Base-by-base conservation (phyloP, 2,888 invertebrate species). In the Mayetiola destructor region DNA sequence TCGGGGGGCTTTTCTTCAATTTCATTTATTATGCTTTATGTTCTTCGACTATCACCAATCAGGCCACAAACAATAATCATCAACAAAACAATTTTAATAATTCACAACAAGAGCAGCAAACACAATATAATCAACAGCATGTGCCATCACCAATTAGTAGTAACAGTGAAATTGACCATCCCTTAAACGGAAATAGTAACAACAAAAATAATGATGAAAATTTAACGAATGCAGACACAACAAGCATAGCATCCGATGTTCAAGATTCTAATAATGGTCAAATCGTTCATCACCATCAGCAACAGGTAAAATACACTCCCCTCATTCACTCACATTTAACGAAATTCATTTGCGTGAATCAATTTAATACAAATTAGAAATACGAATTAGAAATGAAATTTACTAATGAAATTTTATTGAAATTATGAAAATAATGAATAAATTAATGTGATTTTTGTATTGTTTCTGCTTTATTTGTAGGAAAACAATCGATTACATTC, bases 191-290 rank as follows among this genome's bases (percentile, higher is more conserved):
- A 39, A 32, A 55, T 20, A 55, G 36, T 55, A 59, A 57, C 37
- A 57, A 57, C 30, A 57, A 56, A n/a, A 57, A 55, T 14, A 55
- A 36, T 37, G 37, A 27, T 27, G 23, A 20, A n/a, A 54, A 12
- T 21, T 21, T 20, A 32, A 48, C 48, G 16, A 54, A 54, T 54
- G 35, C 21, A n/a, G 35, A 54, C 21, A 54, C 1, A 10, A 23
- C 32, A 21, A 20, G 21, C 35, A 54, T 35, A 21, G 57, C 58
- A 52, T 58, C 60, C 59, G 61, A 67, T 62, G 60, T 68, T 63
- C 66, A 70, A 64, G 69, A 53, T 53, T 20, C 53, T 30, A 30
- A 53, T n/a, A n/a, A n/a, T n/a, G n/a, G n/a, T n/a, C n/a, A n/a
- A n/a, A n/a, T n/a, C n/a, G n/a, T n/a, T n/a, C n/a, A n/a, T n/a